These are phyloP conservation scores for Agraylea sexmaculata DNA, from an alignment of 1,140 invertebrate species.

Conservation along the genomic window DNA sequence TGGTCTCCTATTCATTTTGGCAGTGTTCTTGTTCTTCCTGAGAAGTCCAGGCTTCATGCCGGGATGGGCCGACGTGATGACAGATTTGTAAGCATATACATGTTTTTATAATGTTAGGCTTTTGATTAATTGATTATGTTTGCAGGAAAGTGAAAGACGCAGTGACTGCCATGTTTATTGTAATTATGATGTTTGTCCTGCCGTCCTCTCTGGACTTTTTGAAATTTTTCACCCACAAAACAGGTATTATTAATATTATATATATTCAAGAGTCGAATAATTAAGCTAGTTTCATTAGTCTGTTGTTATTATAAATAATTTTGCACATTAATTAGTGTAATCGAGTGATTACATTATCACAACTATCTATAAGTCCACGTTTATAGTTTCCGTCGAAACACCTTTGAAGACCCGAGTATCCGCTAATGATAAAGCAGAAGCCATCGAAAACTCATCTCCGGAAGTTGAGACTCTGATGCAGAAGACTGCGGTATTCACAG, in stretches of 20 bases:
- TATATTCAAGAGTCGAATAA: too few relatives aligned
- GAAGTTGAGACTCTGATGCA: constrained; percentile 12
- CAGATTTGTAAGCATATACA: constrained; percentile 33
- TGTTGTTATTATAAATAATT: too few relatives aligned
- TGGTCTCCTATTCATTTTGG: constrained; percentile 60
- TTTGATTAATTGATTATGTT: constrained; percentile 16
- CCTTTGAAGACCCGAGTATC: constrained; percentile 11
- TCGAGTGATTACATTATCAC: too few relatives aligned
- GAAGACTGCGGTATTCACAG: constrained; percentile 10
- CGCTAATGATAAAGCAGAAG: constrained; percentile 15
- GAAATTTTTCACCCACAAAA: constrained; percentile 45
- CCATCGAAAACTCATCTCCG: constrained; percentile 9
- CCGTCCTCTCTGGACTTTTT: constrained; percentile 65
- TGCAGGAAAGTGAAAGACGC: constrained; percentile 64
- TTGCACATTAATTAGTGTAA: too few relatives aligned
- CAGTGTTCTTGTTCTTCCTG: constrained; percentile 81
- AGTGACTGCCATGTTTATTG: constrained; percentile 68
- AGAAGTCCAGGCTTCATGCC: constrained; percentile 70
- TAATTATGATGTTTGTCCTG: constrained; percentile 67
- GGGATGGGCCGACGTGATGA: constrained; percentile 62
- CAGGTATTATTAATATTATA: constrained; percentile 19
- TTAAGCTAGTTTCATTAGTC: too few relatives aligned
- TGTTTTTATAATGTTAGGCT: constrained; percentile 2
- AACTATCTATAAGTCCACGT: constrained; percentile 9
- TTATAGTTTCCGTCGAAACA: constrained; percentile 16